Evolutionary conservation across 2,797 vertebrate species (phyloP), one percentile per base, ranked within the genome.

Genomic region (Arnoldichthys spilopterus): DNA sequence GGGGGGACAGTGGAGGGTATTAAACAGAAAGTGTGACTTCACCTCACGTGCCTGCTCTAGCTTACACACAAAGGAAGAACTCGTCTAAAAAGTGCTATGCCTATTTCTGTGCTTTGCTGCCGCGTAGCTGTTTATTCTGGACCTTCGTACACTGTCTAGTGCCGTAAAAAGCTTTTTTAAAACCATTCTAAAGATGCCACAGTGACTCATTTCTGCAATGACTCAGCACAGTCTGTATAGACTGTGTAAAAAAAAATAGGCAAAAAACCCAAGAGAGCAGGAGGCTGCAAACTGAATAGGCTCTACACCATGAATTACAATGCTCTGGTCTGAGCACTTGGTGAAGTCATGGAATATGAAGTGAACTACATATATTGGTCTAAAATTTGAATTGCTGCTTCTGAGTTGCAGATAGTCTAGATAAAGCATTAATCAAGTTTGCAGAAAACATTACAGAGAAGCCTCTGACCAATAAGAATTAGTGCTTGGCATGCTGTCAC

Each of bases 1-100:
- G 81, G 79, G 82, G 87, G 68, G 82, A 87, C 86, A 83, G 58
- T 83, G 88, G 81, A 69, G 85, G 63, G 72, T 11, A 87, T 92
- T 92, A 92, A 73, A 76, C n/a, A 76, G 80, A 59, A 81, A 78
- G 76, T 67, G 63, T 63, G 66, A 63, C 30, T 79, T 83, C 32
- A 34, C 59, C 28, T 76, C 45, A 82, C 58, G 45, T 77, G 61
- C 66, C 64, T 62, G 49, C 53, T 72, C 62, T 28, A 76, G 47
- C 58, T 73, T 45, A 72, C 72, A 82, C 24, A 84, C 37, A 72
- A 72, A 18, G 40, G 30, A 47, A 47, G 74, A 34, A 32, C 37
- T 85, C n/a, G 79, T 73, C 78, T 71, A 76, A 1, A 78, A 79
- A 84, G 77, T 70, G 81, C 53, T 40, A 74, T 51, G 9, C 9